Conservation (phyloP, 2,888 invertebrate genomes). For the Sinodicranocentrus sp. region DNA sequence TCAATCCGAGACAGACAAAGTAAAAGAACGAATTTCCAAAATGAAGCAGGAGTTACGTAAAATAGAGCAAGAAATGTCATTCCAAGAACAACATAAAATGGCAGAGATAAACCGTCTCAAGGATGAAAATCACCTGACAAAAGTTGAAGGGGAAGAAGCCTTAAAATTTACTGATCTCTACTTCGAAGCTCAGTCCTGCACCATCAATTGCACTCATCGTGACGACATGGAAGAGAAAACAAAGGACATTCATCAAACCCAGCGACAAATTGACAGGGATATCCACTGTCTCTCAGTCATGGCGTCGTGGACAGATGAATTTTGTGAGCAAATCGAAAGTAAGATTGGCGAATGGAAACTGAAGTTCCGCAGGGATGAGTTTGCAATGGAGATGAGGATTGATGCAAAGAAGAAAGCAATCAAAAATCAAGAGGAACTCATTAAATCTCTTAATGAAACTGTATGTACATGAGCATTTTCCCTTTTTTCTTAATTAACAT, state of each 20-base stretch:
- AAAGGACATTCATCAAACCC: slow-evolving; percentile 10
- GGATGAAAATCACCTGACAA: slow-evolving; percentile 69
- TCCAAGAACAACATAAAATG: slow-evolving; percentile 62
- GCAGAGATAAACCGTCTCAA: slow-evolving; percentile 71
- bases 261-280: slow-evolving; percentile 65
- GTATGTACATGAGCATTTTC: slow-evolving; percentile 46
- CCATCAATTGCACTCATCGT: slow-evolving; percentile 10
- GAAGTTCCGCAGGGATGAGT: slow-evolving; percentile 81
- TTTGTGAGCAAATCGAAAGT: slow-evolving; percentile 78
- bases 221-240: slow-evolving; percentile 10
- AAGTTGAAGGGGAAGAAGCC: slow-evolving; percentile 66
- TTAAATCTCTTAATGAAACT: slow-evolving; percentile 67
- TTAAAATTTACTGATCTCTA: slow-evolving; percentile 65
- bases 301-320: slow-evolving; percentile 71
- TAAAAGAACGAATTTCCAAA: slow-evolving; percentile 11
- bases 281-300: slow-evolving; percentile 71
- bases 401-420: slow-evolving; percentile 79
- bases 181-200: slow-evolving; percentile 63
- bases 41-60: slow-evolving; percentile 42
- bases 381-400: slow-evolving; percentile 80
- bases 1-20: slow-evolving; percentile 18
- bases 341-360: slow-evolving; percentile 81
- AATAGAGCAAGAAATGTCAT: slow-evolving; percentile 62
- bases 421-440: slow-evolving; percentile 65
- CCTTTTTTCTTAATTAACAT: slow-evolving; percentile 24